Evolutionary conservation across 2,888 invertebrate genomes (phyloP).

Genomic region (Limnephilus rhombicus): DNA sequence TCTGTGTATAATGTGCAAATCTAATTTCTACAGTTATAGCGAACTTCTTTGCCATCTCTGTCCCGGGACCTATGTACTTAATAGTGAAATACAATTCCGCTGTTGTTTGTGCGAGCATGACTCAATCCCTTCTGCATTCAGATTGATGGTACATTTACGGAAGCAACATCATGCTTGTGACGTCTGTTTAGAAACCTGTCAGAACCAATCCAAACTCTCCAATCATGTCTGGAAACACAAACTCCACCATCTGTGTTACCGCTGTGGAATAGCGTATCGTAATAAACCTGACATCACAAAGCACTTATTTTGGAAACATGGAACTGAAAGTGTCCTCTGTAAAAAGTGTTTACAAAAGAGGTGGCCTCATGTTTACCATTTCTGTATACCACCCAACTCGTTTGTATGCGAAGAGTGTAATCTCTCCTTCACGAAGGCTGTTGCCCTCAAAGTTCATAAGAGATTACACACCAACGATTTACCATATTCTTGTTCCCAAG

Average conservation of each 20-base stretch:
- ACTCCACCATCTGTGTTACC: slow-evolving; percentile 90
- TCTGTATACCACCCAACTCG: slow-evolving; percentile 88
- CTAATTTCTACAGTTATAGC: slow-evolving; percentile 92
- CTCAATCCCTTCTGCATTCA: slow-evolving; percentile 90
- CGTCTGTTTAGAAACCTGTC: slow-evolving; percentile 90
- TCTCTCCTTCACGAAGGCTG: slow-evolving; percentile 85
- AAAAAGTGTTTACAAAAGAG: slow-evolving; percentile 92
- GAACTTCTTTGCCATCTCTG: slow-evolving; percentile 92
- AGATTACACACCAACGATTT: slow-evolving; percentile 85
- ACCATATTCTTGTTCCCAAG: slow-evolving; percentile 85
- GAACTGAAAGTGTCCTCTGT: slow-evolving; percentile 91
- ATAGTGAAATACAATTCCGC: slow-evolving; percentile 83
- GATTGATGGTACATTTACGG: slow-evolving; percentile 91
- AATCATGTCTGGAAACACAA: slow-evolving; percentile 96
- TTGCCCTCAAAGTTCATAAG: slow-evolving; percentile 90
- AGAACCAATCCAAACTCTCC: slow-evolving; percentile 87
- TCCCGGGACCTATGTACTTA: slow-evolving; percentile 84
- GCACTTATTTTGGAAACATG: slow-evolving; percentile 95
- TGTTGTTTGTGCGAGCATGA: slow-evolving; percentile 89
- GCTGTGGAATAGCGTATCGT: slow-evolving; percentile 92
- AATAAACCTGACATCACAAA: slow-evolving; percentile 93
- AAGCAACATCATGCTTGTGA: slow-evolving; percentile 92
- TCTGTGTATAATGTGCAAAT: slow-evolving; percentile 92
- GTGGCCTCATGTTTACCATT: slow-evolving; percentile 95
- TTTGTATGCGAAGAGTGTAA: slow-evolving; percentile 91